Percentiles rank a stretch among this genome's conserved stretches.
Conservation (phyloP, 2,888 invertebrate species). For the Drosophila histrio region DNA sequence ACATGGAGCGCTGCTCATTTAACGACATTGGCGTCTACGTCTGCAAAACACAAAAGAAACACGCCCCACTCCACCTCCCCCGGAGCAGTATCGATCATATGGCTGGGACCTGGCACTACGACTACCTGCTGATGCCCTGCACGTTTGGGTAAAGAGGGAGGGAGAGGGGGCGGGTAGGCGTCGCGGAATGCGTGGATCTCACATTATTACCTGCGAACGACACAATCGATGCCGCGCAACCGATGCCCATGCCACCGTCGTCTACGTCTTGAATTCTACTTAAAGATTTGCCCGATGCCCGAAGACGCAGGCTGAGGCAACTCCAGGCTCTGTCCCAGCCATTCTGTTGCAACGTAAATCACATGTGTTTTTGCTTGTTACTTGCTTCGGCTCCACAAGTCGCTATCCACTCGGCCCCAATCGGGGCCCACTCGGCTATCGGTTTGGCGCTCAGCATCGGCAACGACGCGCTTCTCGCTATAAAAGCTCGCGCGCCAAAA, state of each 20-base stretch:
- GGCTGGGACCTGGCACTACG: constrained; percentile 52
- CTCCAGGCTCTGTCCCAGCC: constrained; percentile 31
- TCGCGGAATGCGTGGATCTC: constrained; percentile 78
- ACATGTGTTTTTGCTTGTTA: constrained; percentile 50
- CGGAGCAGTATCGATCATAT: constrained; percentile 65
- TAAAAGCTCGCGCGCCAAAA: constrained; percentile 83
- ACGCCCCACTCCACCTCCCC: constrained; percentile 54
- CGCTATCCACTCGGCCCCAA: constrained; percentile 39
- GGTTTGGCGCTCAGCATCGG: constrained; percentile 52
- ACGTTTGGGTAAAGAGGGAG: constrained; percentile 9
- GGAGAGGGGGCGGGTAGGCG: constrained; percentile 32
- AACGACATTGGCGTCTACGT: constrained; percentile 79
- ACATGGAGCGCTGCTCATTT: constrained; percentile 64
- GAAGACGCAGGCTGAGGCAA: constrained; percentile 28
- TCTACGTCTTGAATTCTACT: constrained; percentile 64
- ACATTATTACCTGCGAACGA: constrained; percentile 80
- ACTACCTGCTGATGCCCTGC: constrained; percentile 72
- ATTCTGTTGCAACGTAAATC: constrained; percentile 56
- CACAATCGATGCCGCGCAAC: constrained; percentile 73
- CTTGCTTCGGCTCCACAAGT: constrained; percentile 25
- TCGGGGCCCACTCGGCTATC: constrained; percentile 54
- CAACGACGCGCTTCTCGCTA: constrained; percentile 60
- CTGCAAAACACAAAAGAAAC: constrained; percentile 76
- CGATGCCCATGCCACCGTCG: constrained; percentile 38
- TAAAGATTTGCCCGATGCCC: constrained; percentile 60